phyloP scores from a whole-genome alignment of 2,888 invertebrate genomes.

The Zaprionus lineosus region DNA sequence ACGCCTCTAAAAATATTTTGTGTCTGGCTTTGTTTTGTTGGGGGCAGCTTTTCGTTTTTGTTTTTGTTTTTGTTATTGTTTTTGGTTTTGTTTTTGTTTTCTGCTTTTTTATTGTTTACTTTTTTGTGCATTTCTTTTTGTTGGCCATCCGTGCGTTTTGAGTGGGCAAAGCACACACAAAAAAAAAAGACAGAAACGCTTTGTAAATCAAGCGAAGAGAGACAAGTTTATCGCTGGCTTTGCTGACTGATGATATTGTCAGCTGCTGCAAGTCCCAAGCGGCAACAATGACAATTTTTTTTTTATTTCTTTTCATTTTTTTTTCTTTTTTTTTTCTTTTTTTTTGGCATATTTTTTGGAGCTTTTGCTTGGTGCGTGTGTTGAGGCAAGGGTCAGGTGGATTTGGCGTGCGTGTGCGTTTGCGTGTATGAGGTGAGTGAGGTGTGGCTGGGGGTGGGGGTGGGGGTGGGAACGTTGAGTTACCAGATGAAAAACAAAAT shows the following conservation, averaged over 20 bases:
- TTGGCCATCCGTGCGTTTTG: too few relatives aligned
- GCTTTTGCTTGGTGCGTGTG: background rate
- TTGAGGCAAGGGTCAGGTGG: too few relatives aligned
- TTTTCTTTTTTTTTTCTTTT: slow-evolving; percentile 12
- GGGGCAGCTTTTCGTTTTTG: slow-evolving; percentile 11
- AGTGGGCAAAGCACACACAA: slow-evolving; percentile 6
- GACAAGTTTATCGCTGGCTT: slow-evolving; percentile 61
- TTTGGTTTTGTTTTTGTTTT: slow-evolving; percentile 17
- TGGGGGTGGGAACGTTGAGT: too few relatives aligned
- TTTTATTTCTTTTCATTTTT: background rate
- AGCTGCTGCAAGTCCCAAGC: slow-evolving; percentile 54
- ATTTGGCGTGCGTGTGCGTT: too few relatives aligned
- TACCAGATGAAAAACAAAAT: slow-evolving; percentile 37
- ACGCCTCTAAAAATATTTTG: slow-evolving; percentile 31
- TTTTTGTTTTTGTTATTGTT: slow-evolving; percentile 12
- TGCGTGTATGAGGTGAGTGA: too few relatives aligned
- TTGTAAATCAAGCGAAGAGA: slow-evolving; percentile 65
- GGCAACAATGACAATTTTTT: slow-evolving; percentile 17
- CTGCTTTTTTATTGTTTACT: background rate
- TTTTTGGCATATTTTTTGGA: slow-evolving; percentile 27
- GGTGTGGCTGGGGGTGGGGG: too few relatives aligned
- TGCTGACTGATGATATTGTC: slow-evolving; percentile 50
- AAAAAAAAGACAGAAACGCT: slow-evolving; percentile 26
- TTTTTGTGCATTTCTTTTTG: background rate
- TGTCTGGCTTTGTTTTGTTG: slow-evolving; percentile 24